phyloP scores from a whole-genome alignment of 2,797 vertebrate species.

The Acipenser ruthenus region DNA sequence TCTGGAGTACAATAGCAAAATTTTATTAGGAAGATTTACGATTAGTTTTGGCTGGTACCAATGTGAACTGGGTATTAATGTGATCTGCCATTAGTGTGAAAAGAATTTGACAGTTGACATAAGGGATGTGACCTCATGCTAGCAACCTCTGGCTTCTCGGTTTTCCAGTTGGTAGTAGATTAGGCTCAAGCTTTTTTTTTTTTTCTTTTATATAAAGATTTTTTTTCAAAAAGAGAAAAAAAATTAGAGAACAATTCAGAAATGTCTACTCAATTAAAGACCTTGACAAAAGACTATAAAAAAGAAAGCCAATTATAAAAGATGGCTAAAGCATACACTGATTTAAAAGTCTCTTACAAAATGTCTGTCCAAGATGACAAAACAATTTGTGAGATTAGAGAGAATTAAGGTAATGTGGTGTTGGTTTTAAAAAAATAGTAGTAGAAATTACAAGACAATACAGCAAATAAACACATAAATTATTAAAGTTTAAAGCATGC shows the following conservation, averaged over 20 bases:
- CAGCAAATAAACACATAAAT: no score
- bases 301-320: no score
- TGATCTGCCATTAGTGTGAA: slow-evolving; percentile 64
- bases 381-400: no score
- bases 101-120: slow-evolving; percentile 80
- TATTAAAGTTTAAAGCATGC: slow-evolving; percentile 4
- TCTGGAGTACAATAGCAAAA: slow-evolving; percentile 36
- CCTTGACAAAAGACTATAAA: no score
- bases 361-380: no score
- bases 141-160: slow-evolving; percentile 63
- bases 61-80: slow-evolving; percentile 50
- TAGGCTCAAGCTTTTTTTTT: slow-evolving; percentile 65
- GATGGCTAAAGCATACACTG: no score
- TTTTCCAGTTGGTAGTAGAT: slow-evolving; percentile 73
- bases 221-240: slow-evolving; percentile 24
- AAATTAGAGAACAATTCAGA: not conserved
- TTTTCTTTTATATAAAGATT: slow-evolving; percentile 50
- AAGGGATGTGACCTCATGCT: slow-evolving; percentile 70
- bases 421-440: no score
- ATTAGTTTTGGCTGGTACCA: slow-evolving; percentile 38
- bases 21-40: slow-evolving; percentile 37
- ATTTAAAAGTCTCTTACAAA: no score
- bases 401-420: no score
- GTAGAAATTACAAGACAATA: not conserved
- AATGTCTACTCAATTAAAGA: not conserved